phyloP scores from a whole-genome alignment of 2,113 vertebrate genomes.

The Protomyctophum bolini region DNA sequence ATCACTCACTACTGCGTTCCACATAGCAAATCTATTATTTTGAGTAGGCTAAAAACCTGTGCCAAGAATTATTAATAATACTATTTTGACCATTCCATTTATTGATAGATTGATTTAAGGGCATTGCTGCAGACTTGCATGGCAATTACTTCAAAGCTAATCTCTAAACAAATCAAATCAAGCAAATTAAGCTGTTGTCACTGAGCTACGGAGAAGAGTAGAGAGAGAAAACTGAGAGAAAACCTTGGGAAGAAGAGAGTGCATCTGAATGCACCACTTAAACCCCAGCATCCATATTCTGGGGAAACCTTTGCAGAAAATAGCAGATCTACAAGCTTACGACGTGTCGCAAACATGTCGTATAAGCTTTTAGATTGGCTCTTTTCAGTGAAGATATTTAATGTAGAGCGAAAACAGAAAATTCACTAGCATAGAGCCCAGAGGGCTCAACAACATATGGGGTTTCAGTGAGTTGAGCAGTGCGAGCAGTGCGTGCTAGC shows the following conservation, averaged over 20 bases:
- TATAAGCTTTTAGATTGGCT: no score
- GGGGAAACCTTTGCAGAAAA: no score
- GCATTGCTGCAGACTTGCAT: not conserved
- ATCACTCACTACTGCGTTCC: not conserved
- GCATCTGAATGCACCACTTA: no score
- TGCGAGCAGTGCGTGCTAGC: conserved; percentile 10
- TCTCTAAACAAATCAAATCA: not conserved
- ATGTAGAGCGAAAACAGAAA: no score
- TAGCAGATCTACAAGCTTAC: no score
- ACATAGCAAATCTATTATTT: not conserved
- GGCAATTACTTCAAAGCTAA: not conserved
- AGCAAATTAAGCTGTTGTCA: not conserved
- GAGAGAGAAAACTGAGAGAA: not conserved
- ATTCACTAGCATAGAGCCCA: no score
- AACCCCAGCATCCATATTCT: no score
- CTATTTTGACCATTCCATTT: not conserved
- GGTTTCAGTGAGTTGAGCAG: not conserved
- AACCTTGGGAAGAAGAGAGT: no score
- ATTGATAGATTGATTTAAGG: not conserved
- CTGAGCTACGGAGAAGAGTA: not conserved
- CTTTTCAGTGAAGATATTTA: no score
- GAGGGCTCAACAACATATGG: no score
- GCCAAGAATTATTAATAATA: not conserved
- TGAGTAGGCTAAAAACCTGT: not conserved
- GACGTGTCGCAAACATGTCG: no score